Evolutionary conservation across 1,140 invertebrate species (phyloP).

Genomic region (Drosophila takahashii): DNA sequence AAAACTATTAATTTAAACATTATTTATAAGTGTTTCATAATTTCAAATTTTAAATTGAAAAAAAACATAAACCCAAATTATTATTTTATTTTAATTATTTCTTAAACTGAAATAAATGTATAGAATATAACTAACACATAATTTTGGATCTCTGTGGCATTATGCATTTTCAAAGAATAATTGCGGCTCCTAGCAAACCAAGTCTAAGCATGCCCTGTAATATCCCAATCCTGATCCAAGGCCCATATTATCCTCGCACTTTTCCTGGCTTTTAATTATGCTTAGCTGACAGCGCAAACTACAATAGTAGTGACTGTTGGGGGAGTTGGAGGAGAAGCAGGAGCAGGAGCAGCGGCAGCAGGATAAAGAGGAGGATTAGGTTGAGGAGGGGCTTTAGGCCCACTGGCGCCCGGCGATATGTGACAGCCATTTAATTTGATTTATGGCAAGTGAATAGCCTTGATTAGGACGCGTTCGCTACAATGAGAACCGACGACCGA

Average conservation of each 20-base stretch:
- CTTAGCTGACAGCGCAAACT: slow-evolving; percentile 62
- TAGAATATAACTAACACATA: no score
- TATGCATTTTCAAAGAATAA: no score
- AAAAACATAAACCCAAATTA: no score
- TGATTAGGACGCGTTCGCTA: slow-evolving; percentile 70
- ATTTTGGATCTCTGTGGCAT: no score
- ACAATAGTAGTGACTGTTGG: slow-evolving; percentile 31
- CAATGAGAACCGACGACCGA: slow-evolving; percentile 34
- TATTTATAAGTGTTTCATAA: no score
- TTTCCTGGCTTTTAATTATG: slow-evolving; percentile 73
- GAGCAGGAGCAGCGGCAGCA: slow-evolving; percentile 4
- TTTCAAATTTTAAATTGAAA: no score
- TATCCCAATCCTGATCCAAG: neutral
- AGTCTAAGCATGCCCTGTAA: neutral
- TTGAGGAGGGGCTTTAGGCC: slow-evolving; percentile 38
- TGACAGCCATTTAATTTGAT: slow-evolving; percentile 82
- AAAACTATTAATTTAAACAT: no score
- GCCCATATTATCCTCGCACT: slow-evolving; percentile 22
- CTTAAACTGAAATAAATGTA: no score
- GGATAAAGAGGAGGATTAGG: slow-evolving; percentile 44
- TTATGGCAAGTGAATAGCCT: slow-evolving; percentile 81
- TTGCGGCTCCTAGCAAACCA: neutral
- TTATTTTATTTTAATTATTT: no score
- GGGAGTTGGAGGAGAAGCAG: neutral
- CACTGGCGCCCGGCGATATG: slow-evolving; percentile 72